A percentile compares a stretch with the other conserved stretches of the same genome.
phyloP scores from a whole-genome alignment of 2,888 invertebrate species.

The Lycaena phlaeas region DNA sequence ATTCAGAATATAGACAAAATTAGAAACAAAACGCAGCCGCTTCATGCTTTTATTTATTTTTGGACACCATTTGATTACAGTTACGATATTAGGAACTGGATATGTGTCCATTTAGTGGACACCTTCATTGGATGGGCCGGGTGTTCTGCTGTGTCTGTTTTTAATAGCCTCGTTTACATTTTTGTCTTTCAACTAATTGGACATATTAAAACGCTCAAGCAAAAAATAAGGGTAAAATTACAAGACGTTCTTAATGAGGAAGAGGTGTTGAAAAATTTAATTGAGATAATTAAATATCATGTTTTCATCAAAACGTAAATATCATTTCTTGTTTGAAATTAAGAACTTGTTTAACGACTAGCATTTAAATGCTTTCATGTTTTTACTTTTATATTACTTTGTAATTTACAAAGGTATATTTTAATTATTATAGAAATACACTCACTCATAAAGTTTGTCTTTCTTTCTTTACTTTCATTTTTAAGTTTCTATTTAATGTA shows the following conservation, averaged over 20 bases:
- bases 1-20: conserved; percentile 22
- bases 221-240: conserved; percentile 24
- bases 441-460: too few species aligned
- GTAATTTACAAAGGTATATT: too few species aligned
- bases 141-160: conserved; percentile 20
- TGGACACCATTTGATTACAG: conserved; percentile 32
- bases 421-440: too few species aligned
- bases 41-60: conserved; percentile 29
- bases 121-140: conserved; percentile 19
- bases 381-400: too few species aligned
- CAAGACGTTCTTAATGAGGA: conserved; percentile 16
- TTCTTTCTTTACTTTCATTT: too few species aligned
- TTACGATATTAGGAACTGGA: conserved; percentile 27
- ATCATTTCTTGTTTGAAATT: not conserved
- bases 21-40: conserved; percentile 24
- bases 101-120: conserved; percentile 19
- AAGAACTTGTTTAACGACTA: too few species aligned
- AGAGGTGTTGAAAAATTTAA: conserved; percentile 21
- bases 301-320: conserved; percentile 27
- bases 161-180: conserved; percentile 26
- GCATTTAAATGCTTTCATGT: too few species aligned
- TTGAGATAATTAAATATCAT: conserved; percentile 27
- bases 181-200: conserved; percentile 31
- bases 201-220: conserved; percentile 29
- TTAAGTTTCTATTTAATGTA: not conserved